Evolutionary conservation across 1,140 invertebrate genomes (phyloP), one percentile per base, ranked within the genome.

Genomic region (Sarcophaga bullata): DNA sequence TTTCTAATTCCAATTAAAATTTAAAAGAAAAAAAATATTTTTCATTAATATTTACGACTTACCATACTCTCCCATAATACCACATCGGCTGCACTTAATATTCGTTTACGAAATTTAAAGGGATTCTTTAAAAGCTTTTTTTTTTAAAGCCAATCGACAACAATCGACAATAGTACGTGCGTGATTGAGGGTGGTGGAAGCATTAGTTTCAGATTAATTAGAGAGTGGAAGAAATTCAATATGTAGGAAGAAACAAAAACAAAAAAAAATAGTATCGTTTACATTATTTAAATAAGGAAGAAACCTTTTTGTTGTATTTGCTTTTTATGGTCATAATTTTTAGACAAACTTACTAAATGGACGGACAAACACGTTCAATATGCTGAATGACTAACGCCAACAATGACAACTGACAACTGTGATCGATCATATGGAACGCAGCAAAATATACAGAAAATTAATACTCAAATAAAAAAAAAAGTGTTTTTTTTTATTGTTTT

Each of bases 41-140:
- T 37, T 37, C 25, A 37, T 37, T 37, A 37, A 2, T 37, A 37
- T 37, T 37, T 37, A 37, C 25, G 25, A 68, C 62, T 68, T 25
- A 68, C 62, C 62, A 68, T 68, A 68, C 19, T 68, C 19, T 68
- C 62, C 62, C 62, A 68, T 68, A 68, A 68, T 68, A 68, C n/a
- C 9, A n/a, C 62, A 68, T 68, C 62, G n/a, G 15, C n/a, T 19
- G 62, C 62, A 68, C 62, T 68, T 68, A 68, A 68, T 68, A 68
- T 68, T 68, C 62, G 62, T 68, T 68, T 68, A n/a, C 62, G 62
- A 7, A 68, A 19, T 68, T 68, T 68, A 68, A 68, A 68, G 19
- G 62, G 62, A 19, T 68, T 68, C 62, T 6, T 19, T 68, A 68
- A n/a, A 19, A 68, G 62, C 62, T 68, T 37, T 37, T 37, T 68